phyloP scores from a whole-genome alignment of 2,888 invertebrate species.

The Caenorhabditis drosophilae region DNA sequence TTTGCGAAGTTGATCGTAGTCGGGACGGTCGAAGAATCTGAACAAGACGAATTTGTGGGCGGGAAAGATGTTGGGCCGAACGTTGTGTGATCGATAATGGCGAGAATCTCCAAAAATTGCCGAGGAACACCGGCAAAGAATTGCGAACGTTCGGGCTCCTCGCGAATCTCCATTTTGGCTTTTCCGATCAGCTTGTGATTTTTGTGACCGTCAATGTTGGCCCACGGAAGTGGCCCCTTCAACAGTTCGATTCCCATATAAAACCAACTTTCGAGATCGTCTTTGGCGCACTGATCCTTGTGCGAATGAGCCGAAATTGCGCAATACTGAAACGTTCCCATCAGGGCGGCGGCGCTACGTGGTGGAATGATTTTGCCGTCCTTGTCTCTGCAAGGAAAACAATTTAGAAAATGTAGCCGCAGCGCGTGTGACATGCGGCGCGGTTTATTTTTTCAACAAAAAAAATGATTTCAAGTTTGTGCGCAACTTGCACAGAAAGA shows the following conservation, averaged over 20 bases:
- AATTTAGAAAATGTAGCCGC: no score
- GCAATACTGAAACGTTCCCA: slow-evolving; percentile 62
- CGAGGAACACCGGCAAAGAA: slow-evolving; percentile 53
- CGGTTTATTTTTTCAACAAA: neutral
- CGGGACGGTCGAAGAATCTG: slow-evolving; percentile 53
- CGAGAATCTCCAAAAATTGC: slow-evolving; percentile 52
- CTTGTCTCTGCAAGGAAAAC: slow-evolving; percentile 45
- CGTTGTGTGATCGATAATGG: slow-evolving; percentile 45
- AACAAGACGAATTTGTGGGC: slow-evolving; percentile 7
- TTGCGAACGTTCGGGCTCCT: slow-evolving; percentile 21
- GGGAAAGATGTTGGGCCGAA: slow-evolving; percentile 18
- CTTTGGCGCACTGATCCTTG: slow-evolving; percentile 58
- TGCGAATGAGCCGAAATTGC: slow-evolving; percentile 55
- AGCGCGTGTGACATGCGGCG: no score
- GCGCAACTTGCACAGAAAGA: no score
- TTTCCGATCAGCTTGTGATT: slow-evolving; percentile 49
- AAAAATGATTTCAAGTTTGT: neutral
- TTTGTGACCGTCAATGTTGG: slow-evolving; percentile 44
- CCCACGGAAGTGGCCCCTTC: slow-evolving; percentile 57
- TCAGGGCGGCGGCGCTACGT: slow-evolving; percentile 52
- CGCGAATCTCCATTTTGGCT: slow-evolving; percentile 30
- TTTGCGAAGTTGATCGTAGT: slow-evolving; percentile 42
- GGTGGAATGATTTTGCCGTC: slow-evolving; percentile 55
- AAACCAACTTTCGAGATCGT: slow-evolving; percentile 63
- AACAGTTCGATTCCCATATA: slow-evolving; percentile 61